These are phyloP conservation scores for Serinus canaria DNA, from an alignment of 2,113 vertebrate species.

Conservation along the genomic window DNA sequence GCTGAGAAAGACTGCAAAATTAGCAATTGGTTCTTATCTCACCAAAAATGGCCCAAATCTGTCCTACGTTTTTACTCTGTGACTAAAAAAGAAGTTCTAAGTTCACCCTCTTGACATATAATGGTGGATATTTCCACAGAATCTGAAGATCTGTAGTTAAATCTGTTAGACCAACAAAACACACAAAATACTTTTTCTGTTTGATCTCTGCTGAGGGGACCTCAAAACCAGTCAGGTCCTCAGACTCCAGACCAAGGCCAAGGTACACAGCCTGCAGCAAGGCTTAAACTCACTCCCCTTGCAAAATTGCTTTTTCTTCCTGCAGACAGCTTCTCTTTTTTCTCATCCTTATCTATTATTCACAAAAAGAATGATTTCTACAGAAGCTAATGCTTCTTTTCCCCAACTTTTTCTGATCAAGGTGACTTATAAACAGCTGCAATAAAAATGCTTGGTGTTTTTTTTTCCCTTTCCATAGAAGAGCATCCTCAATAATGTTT, in stretches of 20 bases:
- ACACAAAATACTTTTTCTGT: background rate
- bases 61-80: background rate
- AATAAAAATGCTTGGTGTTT: conserved; percentile 59
- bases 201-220: background rate
- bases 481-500: conserved; percentile 74
- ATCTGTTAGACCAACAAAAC: background rate
- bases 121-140: background rate
- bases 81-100: background rate
- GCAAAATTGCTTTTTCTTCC: background rate
- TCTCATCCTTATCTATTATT: background rate
- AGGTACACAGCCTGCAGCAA: background rate
- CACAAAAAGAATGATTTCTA: conserved; percentile 22
- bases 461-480: background rate
- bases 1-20: background rate
- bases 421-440: conserved; percentile 73
- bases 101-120: background rate
- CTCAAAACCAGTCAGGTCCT: background rate
- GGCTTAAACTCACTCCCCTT: background rate
- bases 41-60: background rate
- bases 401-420: conserved; percentile 68
- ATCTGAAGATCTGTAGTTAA: background rate
- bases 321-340: background rate
- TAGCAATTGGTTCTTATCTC: background rate
- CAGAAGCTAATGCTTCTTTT: conserved; percentile 30
- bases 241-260: background rate